phyloP scores from a whole-genome alignment of 2,113 vertebrate genomes.

The Eublepharis macularius region DNA sequence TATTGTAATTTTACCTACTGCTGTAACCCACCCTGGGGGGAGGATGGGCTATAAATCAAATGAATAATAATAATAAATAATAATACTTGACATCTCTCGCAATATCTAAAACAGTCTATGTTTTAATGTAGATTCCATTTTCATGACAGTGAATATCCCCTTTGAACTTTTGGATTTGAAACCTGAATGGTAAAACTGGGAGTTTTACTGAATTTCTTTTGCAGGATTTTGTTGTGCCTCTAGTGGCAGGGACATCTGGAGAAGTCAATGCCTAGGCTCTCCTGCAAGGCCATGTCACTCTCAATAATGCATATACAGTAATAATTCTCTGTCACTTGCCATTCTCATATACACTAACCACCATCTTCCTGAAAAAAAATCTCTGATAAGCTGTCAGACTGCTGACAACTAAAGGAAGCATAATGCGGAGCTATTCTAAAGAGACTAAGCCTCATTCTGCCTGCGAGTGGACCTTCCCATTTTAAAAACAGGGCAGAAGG shows the following conservation, averaged over 20 bases:
- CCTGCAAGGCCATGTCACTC: background rate
- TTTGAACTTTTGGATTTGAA: background rate
- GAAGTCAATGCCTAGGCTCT: background rate
- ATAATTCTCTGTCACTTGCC: background rate
- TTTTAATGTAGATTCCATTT: background rate
- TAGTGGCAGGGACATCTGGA: background rate
- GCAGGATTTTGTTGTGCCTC: background rate
- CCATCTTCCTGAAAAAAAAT: background rate
- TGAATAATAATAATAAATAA: too few species aligned
- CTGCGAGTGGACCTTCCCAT: background rate
- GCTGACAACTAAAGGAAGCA: background rate
- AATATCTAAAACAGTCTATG: background rate
- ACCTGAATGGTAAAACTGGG: background rate
- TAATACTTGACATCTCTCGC: background rate
- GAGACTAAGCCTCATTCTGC: constrained; percentile 4
- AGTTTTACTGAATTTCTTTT: background rate
- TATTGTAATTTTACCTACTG: too few species aligned
- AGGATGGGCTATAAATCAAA: too few species aligned
- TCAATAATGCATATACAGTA: background rate
- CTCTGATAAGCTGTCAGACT: constrained; percentile 30
- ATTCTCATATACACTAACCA: background rate
- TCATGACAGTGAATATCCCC: background rate
- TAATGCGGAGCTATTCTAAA: background rate
- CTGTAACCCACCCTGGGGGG: too few species aligned
- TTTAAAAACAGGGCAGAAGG: background rate